These are phyloP conservation scores for Agrochola circellaris DNA, from an alignment of 2,888 invertebrate species.

Conservation along the genomic window DNA sequence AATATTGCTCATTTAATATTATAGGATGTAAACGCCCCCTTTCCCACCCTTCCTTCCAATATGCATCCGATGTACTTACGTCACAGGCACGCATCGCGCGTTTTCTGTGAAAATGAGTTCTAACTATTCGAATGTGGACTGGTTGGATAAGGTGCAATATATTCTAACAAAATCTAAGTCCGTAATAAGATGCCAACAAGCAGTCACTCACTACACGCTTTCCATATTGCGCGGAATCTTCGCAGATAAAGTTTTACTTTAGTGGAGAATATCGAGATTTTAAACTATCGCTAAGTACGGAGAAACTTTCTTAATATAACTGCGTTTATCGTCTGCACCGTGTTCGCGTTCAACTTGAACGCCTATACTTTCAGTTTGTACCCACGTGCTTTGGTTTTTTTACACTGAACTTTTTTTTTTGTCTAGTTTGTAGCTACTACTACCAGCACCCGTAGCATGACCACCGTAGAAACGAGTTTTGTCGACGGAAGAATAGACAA, in stretches of 20 bases:
- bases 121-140: too few species aligned
- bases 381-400: slow-evolving; percentile 5
- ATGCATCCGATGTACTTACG: too few species aligned
- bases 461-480: too few species aligned
- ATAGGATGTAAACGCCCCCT: neutral
- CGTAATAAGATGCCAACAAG: slow-evolving; percentile 50
- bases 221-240: slow-evolving; percentile 58
- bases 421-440: neutral
- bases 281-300: slow-evolving; percentile 66
- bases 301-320: slow-evolving; percentile 70
- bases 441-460: too few species aligned
- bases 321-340: slow-evolving; percentile 64
- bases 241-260: slow-evolving; percentile 63
- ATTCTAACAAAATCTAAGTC: slow-evolving; percentile 40
- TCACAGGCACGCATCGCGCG: too few species aligned
- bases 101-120: too few species aligned
- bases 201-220: slow-evolving; percentile 55
- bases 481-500: too few species aligned
- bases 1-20: too few species aligned
- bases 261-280: slow-evolving; percentile 67
- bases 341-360: slow-evolving; percentile 34
- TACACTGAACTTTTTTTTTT: too few species aligned
- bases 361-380: slow-evolving; percentile 21
- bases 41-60: neutral
- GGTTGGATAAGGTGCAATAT: too few species aligned